Evolutionary conservation across 2,888 invertebrate species (phyloP).

Genomic region (Smittia aterrima): DNA sequence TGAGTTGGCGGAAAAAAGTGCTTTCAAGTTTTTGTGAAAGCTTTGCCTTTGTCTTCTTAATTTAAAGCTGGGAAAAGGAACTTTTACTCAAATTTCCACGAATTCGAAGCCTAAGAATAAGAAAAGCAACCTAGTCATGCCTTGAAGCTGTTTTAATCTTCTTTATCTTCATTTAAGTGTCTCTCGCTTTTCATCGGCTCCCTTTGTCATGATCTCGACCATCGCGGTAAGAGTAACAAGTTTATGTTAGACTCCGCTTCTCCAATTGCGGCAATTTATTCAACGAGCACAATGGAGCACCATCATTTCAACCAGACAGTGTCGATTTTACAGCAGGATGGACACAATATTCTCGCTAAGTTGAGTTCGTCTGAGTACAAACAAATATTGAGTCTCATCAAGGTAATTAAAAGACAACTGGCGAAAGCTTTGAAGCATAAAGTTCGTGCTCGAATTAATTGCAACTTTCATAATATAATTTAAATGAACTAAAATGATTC

Average conservation of each 20-base stretch:
- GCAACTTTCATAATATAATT: background rate
- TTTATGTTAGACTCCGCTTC: conserved; percentile 81
- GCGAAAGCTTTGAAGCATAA: background rate
- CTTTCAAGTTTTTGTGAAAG: too few species aligned
- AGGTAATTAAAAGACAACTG: background rate
- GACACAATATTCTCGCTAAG: conserved; percentile 79
- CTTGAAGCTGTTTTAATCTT: too few species aligned
- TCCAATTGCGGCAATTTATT: conserved; percentile 79
- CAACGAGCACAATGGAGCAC: conserved; percentile 83
- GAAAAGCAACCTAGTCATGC: too few species aligned
- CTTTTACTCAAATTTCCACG: too few species aligned
- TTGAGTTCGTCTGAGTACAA: conserved; percentile 72
- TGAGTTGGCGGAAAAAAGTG: too few species aligned
- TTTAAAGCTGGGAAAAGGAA: too few species aligned
- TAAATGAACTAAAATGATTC: background rate
- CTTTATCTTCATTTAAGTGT: conserved; percentile 56
- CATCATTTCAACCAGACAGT: conserved; percentile 88
- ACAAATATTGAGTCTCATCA: conserved; percentile 70
- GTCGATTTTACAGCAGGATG: conserved; percentile 80
- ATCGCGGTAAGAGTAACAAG: conserved; percentile 81
- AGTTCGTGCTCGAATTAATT: background rate
- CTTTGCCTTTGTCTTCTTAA: background rate
- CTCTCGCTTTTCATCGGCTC: conserved; percentile 76
- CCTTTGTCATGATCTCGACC: conserved; percentile 83
- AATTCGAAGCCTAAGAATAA: too few species aligned